Evolutionary conservation across 2,888 invertebrate species (phyloP).

Genomic region (Urechis unicinctus): DNA sequence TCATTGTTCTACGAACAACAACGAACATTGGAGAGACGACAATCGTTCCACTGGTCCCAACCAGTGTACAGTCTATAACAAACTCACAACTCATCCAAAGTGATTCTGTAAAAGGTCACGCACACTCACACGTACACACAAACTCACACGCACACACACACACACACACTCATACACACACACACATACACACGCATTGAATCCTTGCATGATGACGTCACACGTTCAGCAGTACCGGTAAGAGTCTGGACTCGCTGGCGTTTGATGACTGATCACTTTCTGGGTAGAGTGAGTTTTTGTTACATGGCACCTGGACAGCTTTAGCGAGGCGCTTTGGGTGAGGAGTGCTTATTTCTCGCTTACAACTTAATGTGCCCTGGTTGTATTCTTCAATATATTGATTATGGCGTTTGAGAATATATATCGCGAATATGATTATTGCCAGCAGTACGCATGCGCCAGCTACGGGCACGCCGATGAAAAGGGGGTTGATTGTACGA

Average conservation of each 20-base stretch:
- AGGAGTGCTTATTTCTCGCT: neutral
- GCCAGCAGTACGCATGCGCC: constrained; percentile 45
- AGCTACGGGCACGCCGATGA: constrained; percentile 47
- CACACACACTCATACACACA: too few species aligned
- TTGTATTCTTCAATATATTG: neutral
- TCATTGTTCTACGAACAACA: too few species aligned
- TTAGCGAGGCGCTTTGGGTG: neutral
- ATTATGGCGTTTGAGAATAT: constrained; percentile 25
- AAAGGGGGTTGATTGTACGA: constrained; percentile 44
- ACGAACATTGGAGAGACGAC: too few species aligned
- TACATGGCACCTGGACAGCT: neutral
- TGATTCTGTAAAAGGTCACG: too few species aligned
- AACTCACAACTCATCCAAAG: too few species aligned
- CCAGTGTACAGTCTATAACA: too few species aligned
- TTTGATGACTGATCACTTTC: neutral
- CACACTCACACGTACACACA: too few species aligned
- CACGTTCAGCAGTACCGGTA: too few species aligned
- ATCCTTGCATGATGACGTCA: too few species aligned
- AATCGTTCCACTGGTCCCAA: too few species aligned
- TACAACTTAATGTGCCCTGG: neutral
- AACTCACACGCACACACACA: too few species aligned
- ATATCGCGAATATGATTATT: constrained; percentile 46
- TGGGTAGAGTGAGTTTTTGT: neutral
- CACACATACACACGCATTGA: too few species aligned
- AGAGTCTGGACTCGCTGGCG: neutral